Base-by-base conservation (phyloP, 2,113 vertebrate species). In the Melanostigma gelatinosum region DNA sequence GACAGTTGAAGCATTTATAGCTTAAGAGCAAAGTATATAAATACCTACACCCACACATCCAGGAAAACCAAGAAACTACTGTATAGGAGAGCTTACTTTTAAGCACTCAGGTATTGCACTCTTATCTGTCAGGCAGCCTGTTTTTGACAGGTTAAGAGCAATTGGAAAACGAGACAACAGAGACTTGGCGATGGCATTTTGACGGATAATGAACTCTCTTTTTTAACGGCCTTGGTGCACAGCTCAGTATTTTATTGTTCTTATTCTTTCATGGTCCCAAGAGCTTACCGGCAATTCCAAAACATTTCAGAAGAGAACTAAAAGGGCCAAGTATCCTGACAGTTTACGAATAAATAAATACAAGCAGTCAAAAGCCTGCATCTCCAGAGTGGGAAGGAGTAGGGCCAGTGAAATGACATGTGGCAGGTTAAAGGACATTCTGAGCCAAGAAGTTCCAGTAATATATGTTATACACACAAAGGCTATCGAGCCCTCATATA, bases 91-190 rank as follows among this genome's bases (percentile, higher is more conserved):
- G 12, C 52, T 15, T 11, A 24, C 34, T 73, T 32, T 16, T 54
- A 15, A 60, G 27, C 70, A 22, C 40, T 77, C 40, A 50, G 66
- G 71, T 57, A 38, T 15, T 65, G 50, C 46, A 36, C 29, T 50
- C 20, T 9, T n/a, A 29, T 69, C 68, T 74, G 52, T 62, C 76
- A 87, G 60, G 40, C 60, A 57, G 64, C 22, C 58, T 66, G 67
- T 79, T 86, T 71, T 9, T 73, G 84, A 86, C 74, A 86, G 69
- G 52, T 77, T 78, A 85, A 63, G 34, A 78, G 57, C 71, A 74
- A 69, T 66, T 75, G 22, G 36, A 80, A 77, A 83, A 84, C 22
- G 15, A 62, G 64, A 75, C 65, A 50, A 60, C 36, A 57, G 61
- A 83, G 54, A 71, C 74, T 29, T 62, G 32, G 65, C 60, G 24